A percentile compares a stretch with the other conserved stretches of the same genome.
These are phyloP conservation scores for Lerista edwardsae DNA, from an alignment of 2,797 vertebrate genomes.

Conservation along the genomic window DNA sequence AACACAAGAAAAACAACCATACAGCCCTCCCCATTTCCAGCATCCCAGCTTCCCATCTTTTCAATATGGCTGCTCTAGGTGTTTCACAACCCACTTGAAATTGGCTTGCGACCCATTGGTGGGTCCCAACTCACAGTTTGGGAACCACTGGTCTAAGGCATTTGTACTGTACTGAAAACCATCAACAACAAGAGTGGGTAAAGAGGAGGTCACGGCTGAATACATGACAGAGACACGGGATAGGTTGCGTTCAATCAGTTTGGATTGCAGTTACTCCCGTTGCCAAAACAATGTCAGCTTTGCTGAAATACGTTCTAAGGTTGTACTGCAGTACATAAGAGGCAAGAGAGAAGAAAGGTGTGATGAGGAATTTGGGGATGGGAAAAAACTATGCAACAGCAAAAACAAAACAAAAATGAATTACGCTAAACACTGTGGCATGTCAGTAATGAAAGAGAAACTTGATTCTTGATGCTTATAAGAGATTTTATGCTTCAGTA, in stretches of 20 bases:
- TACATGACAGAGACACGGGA: slow-evolving; percentile 1
- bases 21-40: too few relatives aligned
- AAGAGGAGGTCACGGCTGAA: neutral
- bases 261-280: neutral
- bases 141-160: too few relatives aligned
- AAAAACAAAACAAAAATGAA: neutral
- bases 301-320: neutral
- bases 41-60: too few relatives aligned
- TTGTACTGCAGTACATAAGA: neutral
- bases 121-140: too few relatives aligned
- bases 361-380: neutral
- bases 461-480: neutral
- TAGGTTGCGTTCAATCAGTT: neutral
- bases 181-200: neutral
- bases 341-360: neutral
- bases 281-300: neutral
- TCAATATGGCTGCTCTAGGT: too few relatives aligned
- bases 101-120: too few relatives aligned
- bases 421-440: neutral
- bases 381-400: neutral
- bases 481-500: neutral
- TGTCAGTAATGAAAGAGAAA: neutral
- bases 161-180: too few relatives aligned
- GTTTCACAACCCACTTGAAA: too few relatives aligned
- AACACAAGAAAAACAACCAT: too few relatives aligned